A percentile compares a stretch with the other conserved stretches of the same genome.
phyloP scores from a whole-genome alignment of 2,113 vertebrate species.

The Sclerurus mexicanus region DNA sequence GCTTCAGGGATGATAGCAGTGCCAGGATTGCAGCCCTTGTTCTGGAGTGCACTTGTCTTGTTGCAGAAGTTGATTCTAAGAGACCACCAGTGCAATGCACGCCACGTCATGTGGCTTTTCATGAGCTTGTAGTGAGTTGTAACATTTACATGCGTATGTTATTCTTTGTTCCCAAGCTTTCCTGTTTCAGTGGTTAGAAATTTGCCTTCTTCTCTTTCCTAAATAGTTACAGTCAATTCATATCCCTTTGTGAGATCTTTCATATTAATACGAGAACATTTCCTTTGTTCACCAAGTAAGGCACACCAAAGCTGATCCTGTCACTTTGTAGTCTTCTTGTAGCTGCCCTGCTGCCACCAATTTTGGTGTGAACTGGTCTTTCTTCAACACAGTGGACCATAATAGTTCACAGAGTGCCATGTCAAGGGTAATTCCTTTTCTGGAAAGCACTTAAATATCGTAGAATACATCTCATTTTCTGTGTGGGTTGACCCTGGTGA shows the following conservation, averaged over 20 bases:
- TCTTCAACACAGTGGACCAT: background rate
- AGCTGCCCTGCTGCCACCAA: background rate
- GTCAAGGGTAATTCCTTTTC: background rate
- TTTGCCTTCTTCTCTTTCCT: background rate
- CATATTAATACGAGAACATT: background rate
- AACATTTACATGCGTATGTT: background rate
- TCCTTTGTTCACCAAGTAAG: background rate
- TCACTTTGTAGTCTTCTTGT: background rate
- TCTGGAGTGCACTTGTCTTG: rapidly evolving
- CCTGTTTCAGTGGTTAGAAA: background rate
- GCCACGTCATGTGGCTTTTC: background rate
- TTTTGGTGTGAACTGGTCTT: rapidly evolving
- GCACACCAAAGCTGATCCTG: background rate
- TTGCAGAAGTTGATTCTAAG: background rate
- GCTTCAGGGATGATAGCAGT: background rate
- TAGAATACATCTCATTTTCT: background rate
- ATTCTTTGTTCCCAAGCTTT: background rate
- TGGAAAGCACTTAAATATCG: background rate
- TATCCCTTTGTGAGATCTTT: background rate
- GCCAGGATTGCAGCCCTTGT: background rate
- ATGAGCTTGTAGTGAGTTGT: background rate
- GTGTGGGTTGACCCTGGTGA: background rate
- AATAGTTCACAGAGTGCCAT: background rate
- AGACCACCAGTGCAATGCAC: background rate
- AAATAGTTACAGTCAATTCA: background rate